Evolutionary conservation across 1,140 invertebrate genomes (phyloP).

Genomic region (Calliphora vicina): DNA sequence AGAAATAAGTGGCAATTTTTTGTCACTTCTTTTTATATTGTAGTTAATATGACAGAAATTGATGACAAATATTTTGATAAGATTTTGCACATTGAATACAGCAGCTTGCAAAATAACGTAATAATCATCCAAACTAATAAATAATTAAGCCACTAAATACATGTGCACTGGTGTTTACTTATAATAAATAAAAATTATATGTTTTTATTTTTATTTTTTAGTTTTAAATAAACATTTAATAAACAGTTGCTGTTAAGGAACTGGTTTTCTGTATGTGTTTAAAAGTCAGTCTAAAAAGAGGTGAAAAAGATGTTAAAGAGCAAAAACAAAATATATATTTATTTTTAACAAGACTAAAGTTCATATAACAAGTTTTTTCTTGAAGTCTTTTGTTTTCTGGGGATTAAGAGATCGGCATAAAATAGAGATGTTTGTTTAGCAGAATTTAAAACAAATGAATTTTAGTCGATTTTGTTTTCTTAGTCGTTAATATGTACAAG

Average conservation of each 20-base stretch:
- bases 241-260: background rate
- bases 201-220: too few relatives aligned
- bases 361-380: constrained; percentile 4
- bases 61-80: constrained; percentile 25
- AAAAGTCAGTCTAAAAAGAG: background rate
- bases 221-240: background rate
- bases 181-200: background rate
- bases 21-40: constrained; percentile 7
- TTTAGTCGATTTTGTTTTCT: too few relatives aligned
- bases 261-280: background rate
- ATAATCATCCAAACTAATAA: background rate
- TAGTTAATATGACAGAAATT: constrained; percentile 29
- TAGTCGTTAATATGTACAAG: too few relatives aligned
- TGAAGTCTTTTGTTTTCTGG: background rate
- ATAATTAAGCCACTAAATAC: background rate
- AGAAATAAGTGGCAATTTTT: constrained; percentile 13
- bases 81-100: background rate
- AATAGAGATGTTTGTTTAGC: too few relatives aligned
- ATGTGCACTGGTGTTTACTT: background rate
- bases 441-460: too few relatives aligned
- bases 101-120: background rate
- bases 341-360: background rate
- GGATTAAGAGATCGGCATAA: background rate
- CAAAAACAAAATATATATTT: background rate
- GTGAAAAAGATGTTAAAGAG: background rate